These are phyloP conservation scores for Danio tinwini DNA, from an alignment of 2,797 vertebrate species.

Conservation along the genomic window DNA sequence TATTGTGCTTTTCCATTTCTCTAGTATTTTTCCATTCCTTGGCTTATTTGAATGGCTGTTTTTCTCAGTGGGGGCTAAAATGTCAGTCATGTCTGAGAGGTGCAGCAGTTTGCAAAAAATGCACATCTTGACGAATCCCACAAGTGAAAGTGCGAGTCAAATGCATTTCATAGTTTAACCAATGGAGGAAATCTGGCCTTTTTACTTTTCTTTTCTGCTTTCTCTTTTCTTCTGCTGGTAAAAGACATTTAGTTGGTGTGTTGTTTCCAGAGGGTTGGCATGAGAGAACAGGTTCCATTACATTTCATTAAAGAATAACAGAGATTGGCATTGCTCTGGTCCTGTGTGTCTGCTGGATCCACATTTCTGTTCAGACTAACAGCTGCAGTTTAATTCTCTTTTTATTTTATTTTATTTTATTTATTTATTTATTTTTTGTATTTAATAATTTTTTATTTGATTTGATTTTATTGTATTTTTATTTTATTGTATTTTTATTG, in stretches of 20 bases:
- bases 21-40: conserved; percentile 8
- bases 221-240: neutral
- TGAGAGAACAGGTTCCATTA: conserved; percentile 53
- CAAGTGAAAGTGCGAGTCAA: neutral
- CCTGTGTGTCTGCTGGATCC: conserved; percentile 11
- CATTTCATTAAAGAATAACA: conserved; percentile 48
- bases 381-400: neutral
- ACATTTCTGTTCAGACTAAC: conserved; percentile 11
- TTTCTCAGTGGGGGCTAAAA: neutral
- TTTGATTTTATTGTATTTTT: too few species aligned
- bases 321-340: conserved; percentile 43
- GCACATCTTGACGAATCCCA: neutral
- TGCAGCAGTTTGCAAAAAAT: neutral
- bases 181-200: neutral
- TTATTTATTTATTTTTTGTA: too few species aligned
- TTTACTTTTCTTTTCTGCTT: neutral
- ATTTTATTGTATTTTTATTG: too few species aligned
- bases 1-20: neutral
- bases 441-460: too few species aligned
- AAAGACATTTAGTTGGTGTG: conserved; percentile 33
- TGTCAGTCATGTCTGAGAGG: neutral
- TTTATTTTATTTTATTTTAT: too few species aligned
- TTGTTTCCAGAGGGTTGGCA: conserved; percentile 40
- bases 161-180: neutral
- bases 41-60: neutral